Evolutionary conservation across 2,888 invertebrate genomes (phyloP), one percentile per base, ranked within the genome.

Genomic region (Lithosia quadra): DNA sequence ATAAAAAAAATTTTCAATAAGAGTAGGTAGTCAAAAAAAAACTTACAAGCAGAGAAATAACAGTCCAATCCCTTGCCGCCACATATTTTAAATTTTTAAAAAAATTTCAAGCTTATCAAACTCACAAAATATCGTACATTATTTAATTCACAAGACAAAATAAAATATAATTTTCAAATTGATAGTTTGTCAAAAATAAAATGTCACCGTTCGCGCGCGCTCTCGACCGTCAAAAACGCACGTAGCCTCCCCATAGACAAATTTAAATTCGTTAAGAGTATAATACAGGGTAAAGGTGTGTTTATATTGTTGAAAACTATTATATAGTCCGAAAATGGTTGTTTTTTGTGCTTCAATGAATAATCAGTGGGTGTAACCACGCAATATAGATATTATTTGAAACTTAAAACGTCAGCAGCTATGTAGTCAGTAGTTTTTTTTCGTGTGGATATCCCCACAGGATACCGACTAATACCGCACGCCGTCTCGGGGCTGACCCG

Each of bases 201-300:
- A 22, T 65, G 56, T 69, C 71, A 56, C 69, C 11, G 55, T 22
- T 13, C 39, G 49, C n/a, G 62, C 76, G 70, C 21, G 63, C 15
- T 67, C 24, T 49, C 18, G 24, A 53, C 28, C 33, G n/a, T 62
- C 33, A 13, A 33, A 28, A 49, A 21, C 13, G n/a, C 49, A 7
- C 28, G 13, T 59, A 49, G 49, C n/a, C 22, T 15, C 15, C 15
- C 24, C 61, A 62, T 62, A 62, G 49, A 33, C 49, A n/a, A n/a
- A 53, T 62, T 53, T 49, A 33, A 53, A 66, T 66, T 76, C 53
- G 21, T 36, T 60, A 24, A 24, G 28, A 53, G 22, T 49, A 69
- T 58, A 76, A 73, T 67, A 15, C 4, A 1, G 9, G 2, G 3
- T 67, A 71, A 68, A 65, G 77, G 58, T 22, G 36, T 3, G 63